A percentile compares a stretch with the other conserved stretches of the same genome.
Conservation (phyloP, 2,888 invertebrate species). For the Drosophila paranaensis region DNA sequence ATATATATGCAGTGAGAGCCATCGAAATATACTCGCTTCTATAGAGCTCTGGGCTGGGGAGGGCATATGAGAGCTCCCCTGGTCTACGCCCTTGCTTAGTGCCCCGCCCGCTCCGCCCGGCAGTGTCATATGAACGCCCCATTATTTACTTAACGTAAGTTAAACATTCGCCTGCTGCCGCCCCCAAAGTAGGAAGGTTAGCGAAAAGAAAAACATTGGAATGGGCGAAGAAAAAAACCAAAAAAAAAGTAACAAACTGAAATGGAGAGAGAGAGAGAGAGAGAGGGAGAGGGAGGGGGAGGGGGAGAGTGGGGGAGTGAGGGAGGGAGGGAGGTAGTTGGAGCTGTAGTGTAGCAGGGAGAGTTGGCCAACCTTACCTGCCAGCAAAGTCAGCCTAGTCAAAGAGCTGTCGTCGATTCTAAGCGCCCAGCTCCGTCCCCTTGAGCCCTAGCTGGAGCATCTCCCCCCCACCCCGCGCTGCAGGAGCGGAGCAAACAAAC, state of each 20-base stretch:
- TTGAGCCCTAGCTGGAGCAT: conserved; percentile 8
- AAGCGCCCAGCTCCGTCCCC: conserved; percentile 58
- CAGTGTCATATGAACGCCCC: conserved; percentile 78
- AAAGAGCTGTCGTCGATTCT: conserved; percentile 78
- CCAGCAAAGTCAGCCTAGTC: conserved; percentile 66
- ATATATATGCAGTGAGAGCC: not conserved
- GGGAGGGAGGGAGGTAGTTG: conserved; percentile 1
- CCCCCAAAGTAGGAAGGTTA: conserved; percentile 31
- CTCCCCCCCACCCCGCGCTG: not conserved
- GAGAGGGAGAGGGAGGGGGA: not conserved
- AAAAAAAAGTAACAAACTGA: conserved; percentile 42
- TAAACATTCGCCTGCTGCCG: conserved; percentile 65
- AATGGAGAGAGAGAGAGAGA: conserved; percentile 1
- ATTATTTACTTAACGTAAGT: conserved; percentile 81
- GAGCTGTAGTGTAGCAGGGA: not conserved
- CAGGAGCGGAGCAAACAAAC: conserved; percentile 56
- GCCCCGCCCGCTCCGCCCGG: conserved; percentile 22
- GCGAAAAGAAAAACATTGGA: conserved; percentile 40
- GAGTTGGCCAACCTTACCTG: conserved; percentile 75
- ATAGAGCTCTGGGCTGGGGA: conserved; percentile 8
- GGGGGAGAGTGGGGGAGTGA: too few relatives aligned
- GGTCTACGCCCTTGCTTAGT: conserved; percentile 12
- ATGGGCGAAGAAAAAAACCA: conserved; percentile 1
- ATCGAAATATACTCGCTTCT: conserved; percentile 18
- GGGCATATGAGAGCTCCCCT: conserved; percentile 15